These are phyloP conservation scores for Mallotus villosus DNA, from an alignment of 2,797 vertebrate genomes.

Conservation along the genomic window DNA sequence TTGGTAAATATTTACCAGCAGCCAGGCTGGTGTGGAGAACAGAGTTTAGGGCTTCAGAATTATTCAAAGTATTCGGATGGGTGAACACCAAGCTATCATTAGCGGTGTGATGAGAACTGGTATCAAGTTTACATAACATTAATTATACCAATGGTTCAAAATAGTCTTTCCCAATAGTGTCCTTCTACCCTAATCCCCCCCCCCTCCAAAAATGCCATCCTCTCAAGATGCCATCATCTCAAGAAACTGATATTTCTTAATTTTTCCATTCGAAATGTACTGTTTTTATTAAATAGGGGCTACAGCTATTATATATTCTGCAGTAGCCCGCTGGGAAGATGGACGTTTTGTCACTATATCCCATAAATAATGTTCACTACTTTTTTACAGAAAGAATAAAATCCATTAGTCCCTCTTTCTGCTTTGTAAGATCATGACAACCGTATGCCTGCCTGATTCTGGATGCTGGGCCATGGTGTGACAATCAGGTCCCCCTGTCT, in stretches of 20 bases:
- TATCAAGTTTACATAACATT: neutral
- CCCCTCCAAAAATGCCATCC: constrained; percentile 11
- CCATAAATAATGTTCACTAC: too few relatives aligned
- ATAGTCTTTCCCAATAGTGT: neutral
- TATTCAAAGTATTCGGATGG: neutral
- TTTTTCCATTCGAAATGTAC: neutral
- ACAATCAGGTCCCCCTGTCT: too few relatives aligned
- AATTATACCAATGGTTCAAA: neutral
- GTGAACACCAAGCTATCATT: constrained; percentile 4
- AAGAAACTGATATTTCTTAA: too few relatives aligned
- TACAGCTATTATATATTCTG: too few relatives aligned
- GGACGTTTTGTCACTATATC: too few relatives aligned
- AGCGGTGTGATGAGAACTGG: neutral
- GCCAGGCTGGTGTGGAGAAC: neutral
- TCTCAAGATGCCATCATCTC: constrained; percentile 13
- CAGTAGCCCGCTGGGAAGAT: too few relatives aligned
- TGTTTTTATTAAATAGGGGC: neutral
- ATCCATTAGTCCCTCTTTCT: too few relatives aligned
- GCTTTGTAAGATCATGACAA: too few relatives aligned
- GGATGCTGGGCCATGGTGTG: too few relatives aligned
- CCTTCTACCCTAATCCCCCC: neutral
- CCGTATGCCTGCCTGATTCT: too few relatives aligned
- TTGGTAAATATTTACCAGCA: constrained; percentile 27
- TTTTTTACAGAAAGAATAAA: too few relatives aligned
- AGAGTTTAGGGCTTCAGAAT: neutral